These are phyloP conservation scores for Argyra leucocephala DNA, from an alignment of 2,888 invertebrate genomes.

Conservation along the genomic window DNA sequence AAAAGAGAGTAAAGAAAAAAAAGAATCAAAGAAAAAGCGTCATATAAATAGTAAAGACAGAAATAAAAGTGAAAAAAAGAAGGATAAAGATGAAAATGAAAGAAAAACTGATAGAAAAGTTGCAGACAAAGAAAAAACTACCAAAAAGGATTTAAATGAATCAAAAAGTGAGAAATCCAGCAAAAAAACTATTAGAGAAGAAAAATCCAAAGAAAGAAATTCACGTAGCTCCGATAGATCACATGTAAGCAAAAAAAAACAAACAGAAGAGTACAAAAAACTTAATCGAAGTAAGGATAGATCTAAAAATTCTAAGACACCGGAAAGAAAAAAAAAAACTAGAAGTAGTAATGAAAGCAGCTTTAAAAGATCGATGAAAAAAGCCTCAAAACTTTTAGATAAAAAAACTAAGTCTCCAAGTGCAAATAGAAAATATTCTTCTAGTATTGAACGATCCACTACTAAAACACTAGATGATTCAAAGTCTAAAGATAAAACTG, in stretches of 20 bases:
- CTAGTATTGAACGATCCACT: background rate
- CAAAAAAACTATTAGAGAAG: background rate
- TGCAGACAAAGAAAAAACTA: background rate
- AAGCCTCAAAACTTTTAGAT: background rate
- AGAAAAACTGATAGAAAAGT: background rate
- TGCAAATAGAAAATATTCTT: background rate
- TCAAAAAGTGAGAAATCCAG: background rate
- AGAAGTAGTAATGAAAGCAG: background rate
- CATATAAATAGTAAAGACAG: background rate
- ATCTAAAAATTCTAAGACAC: background rate
- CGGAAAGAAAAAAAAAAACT: background rate
- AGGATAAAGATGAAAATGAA: background rate
- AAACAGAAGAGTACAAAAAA: background rate
- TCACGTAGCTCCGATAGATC: background rate
- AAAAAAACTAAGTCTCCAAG: background rate
- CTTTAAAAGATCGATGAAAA: too few relatives aligned
- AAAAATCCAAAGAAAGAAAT: background rate
- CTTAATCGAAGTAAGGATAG: background rate
- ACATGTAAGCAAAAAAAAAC: background rate
- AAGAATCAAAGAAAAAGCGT: too few relatives aligned
- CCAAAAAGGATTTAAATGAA: background rate
- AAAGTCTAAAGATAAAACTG: background rate
- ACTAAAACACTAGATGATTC: background rate
- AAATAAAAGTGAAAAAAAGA: background rate
- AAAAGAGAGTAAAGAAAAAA: background rate